Base-by-base conservation (phyloP, 2,888 invertebrate genomes). In the Scrobipalpa atriplicella region DNA sequence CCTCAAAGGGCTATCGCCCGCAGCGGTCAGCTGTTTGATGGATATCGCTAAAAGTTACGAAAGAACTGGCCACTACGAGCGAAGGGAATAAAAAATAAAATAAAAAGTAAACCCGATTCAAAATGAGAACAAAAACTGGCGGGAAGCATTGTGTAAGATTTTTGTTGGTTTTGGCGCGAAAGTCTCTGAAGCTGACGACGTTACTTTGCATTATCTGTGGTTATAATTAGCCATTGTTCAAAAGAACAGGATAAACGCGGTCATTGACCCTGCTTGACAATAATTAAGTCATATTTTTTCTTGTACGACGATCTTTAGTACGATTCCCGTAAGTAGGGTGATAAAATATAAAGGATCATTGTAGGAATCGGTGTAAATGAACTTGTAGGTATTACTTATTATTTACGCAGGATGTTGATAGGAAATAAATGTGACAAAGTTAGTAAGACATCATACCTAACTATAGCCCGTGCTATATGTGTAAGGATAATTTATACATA, bases 41-140 rank as follows among this genome's bases (percentile, higher is more conserved):
- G 29, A 68, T 73, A 78, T 75, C 75, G 73, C 72, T 72, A 73
- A 77, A 78, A 76, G 72, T 78, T 79, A 77, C 73, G 74, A 78
- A 82, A 81, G 3, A 56, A 79, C 69, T 79, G 76, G 73, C 75
- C 73, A 72, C 72, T 72, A 69, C 68, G 67, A 69, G 70, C 67
- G 71, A 72, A 74, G 72, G 71, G 70, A 74, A 73, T 70, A 71
- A 73, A 71, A 75, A 78, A 78, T 71, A 41, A 11, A 64, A 41
- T 13, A 65, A 41, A 65, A 43, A 47, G 13, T n/a, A 43, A 66
- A 21, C 51, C 16, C 29, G 47, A 16, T 56, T 66, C 67, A 73
- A 72, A 74, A 71, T 71, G 69, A 68, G 66, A 73, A 71, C 70
- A 73, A 74, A 75, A 74, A 65, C 61, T 67, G 71, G 58, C 75